Conservation (phyloP, 2,888 invertebrate species). For the Prenolepis imparis region DNA sequence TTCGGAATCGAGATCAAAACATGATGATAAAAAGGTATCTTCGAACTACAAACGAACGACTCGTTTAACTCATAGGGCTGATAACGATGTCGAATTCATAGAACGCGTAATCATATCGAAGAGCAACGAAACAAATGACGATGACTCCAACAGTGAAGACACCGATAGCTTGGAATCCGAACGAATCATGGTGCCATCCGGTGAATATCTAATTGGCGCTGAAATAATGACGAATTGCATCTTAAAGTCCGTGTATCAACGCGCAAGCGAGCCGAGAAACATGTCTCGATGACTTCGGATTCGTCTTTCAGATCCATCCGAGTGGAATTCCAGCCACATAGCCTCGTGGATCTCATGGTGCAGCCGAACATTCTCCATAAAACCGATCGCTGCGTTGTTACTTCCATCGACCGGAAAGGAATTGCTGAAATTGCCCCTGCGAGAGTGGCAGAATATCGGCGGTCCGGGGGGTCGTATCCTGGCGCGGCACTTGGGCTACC, state of each 20-base stretch:
- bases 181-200: conserved; percentile 87
- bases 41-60: conserved; percentile 29
- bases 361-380: conserved; percentile 88
- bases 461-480: conserved; percentile 87
- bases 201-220: conserved; percentile 81
- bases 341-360: conserved; percentile 89
- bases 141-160: conserved; percentile 72
- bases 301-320: conserved; percentile 88
- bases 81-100: conserved; percentile 2
- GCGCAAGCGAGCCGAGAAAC: not conserved
- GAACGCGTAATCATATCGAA: conserved; percentile 39
- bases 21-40: not conserved
- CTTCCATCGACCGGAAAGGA: conserved; percentile 88
- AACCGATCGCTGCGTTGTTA: conserved; percentile 86
- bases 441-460: conserved; percentile 88
- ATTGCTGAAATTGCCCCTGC: conserved; percentile 88
- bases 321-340: conserved; percentile 89
- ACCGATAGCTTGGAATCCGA: conserved; percentile 81
- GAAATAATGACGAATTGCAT: not conserved
- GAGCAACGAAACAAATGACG: conserved; percentile 24
- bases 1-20: not conserved
- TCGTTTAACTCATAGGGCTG: conserved; percentile 7
- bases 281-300: not conserved
- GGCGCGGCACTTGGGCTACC: conserved; percentile 89
- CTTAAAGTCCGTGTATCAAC: not conserved